Conservation (phyloP, 2,113 vertebrate species). For the Picathartes gymnocephalus region DNA sequence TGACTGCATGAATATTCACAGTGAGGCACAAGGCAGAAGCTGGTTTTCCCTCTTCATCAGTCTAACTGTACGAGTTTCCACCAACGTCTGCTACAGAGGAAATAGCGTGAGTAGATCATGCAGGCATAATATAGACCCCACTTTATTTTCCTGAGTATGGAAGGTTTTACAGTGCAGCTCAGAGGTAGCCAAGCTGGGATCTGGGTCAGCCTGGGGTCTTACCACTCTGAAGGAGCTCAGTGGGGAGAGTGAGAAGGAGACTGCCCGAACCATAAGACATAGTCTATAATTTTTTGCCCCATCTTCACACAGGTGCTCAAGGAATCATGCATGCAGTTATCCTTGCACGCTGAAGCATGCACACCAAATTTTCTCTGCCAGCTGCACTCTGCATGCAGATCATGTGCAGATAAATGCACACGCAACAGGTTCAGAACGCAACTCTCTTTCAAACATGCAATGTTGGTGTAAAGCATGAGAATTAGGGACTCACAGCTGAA, state of each 20-base stretch:
- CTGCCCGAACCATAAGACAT: neutral
- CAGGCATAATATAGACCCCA: neutral
- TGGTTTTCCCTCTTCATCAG: neutral
- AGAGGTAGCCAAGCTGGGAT: neutral
- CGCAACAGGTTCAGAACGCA: neutral
- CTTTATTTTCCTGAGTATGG: neutral
- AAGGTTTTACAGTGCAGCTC: neutral
- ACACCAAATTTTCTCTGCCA: neutral
- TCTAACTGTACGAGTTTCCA: neutral
- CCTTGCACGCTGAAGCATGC: neutral
- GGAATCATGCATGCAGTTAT: neutral
- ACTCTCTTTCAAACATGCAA: neutral
- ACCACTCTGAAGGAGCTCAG: neutral
- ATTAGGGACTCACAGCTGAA: neutral
- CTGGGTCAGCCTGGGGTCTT: neutral
- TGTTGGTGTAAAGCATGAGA: neutral
- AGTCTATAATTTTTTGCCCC: neutral
- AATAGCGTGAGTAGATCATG: neutral
- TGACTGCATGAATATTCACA: neutral
- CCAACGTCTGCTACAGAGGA: neutral
- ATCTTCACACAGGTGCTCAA: neutral
- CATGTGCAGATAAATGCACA: neutral
- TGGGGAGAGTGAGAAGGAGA: neutral
- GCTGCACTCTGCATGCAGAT: neutral
- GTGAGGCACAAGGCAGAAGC: fast-evolving